Conservation (phyloP, 2,888 invertebrate genomes). For the Ophioninae sp. region DNA sequence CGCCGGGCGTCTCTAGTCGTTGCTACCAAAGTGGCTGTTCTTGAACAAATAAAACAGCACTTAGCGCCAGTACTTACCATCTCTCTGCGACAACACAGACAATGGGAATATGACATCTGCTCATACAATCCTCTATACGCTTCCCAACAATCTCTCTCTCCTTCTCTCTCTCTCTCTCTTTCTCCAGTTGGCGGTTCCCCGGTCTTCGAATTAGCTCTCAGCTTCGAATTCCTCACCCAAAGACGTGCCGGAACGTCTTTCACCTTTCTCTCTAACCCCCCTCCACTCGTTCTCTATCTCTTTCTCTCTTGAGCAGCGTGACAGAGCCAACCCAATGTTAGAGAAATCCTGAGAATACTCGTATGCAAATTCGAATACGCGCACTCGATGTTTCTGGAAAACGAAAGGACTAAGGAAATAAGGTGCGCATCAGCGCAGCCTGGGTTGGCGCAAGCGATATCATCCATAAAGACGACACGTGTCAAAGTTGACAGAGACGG, state of each 20-base stretch:
- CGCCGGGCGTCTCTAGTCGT: conserved; percentile 40
- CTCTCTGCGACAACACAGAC: conserved; percentile 77
- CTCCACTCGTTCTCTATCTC: too few relatives aligned
- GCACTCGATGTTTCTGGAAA: conserved; percentile 65
- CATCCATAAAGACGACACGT: conserved; percentile 19
- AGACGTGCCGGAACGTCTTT: conserved; percentile 46
- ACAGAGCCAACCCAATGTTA: conserved; percentile 64
- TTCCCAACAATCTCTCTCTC: too few relatives aligned
- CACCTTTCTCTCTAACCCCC: conserved; percentile 38
- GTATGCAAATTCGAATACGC: conserved; percentile 75
- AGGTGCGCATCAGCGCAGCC: conserved; percentile 26
- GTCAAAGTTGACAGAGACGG: conserved; percentile 37
- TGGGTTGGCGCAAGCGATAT: conserved; percentile 18
- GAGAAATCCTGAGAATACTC: conserved; percentile 68
- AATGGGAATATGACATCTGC: conserved; percentile 80
- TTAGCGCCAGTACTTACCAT: conserved; percentile 77
- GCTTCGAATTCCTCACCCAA: conserved; percentile 47
- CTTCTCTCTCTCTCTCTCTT: conserved; percentile 1
- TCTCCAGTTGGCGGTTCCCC: conserved; percentile 24
- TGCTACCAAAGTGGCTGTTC: conserved; percentile 77
- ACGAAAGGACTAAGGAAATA: conserved; percentile 32
- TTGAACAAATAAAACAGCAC: conserved; percentile 81
- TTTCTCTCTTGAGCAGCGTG: conserved; percentile 25
- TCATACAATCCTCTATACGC: conserved; percentile 62
- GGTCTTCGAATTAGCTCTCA: conserved; percentile 25